Percentiles rank a stretch among this genome's conserved stretches.
phyloP scores from a whole-genome alignment of 2,888 invertebrate genomes.

The Galerucella pusilla region DNA sequence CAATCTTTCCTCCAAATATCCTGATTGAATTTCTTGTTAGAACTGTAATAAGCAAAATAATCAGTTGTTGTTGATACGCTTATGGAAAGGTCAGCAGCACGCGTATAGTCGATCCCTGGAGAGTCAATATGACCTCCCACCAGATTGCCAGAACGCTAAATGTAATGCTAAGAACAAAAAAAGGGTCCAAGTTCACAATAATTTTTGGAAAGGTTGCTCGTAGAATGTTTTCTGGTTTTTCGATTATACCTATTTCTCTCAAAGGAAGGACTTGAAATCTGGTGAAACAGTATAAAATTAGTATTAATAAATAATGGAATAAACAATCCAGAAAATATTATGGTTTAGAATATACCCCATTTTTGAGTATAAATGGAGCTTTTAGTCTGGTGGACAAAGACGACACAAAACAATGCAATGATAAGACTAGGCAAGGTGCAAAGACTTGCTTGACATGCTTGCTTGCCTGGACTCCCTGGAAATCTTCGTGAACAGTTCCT shows the following conservation, averaged over 20 bases:
- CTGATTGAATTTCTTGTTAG: too few relatives aligned
- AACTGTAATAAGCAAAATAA: too few relatives aligned
- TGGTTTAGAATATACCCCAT: too few relatives aligned
- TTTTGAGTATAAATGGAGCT: too few relatives aligned
- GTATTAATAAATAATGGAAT: background rate
- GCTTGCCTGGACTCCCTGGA: too few relatives aligned
- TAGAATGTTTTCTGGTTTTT: slow-evolving; percentile 21
- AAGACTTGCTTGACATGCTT: too few relatives aligned
- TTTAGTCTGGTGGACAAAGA: too few relatives aligned
- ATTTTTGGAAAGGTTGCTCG: slow-evolving; percentile 23
- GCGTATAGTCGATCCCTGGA: slow-evolving; percentile 25
- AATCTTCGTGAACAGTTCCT: too few relatives aligned
- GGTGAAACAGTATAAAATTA: slow-evolving; percentile 7
- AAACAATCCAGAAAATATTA: background rate
- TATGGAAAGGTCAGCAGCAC: slow-evolving; percentile 12
- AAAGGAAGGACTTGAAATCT: slow-evolving; percentile 6
- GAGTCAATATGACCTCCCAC: slow-evolving; percentile 33
- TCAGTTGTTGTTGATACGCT: background rate
- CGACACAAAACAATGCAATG: too few relatives aligned
- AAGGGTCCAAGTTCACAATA: slow-evolving; percentile 29
- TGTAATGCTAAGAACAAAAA: slow-evolving; percentile 34
- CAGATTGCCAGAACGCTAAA: slow-evolving; percentile 31
- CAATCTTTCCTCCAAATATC: too few relatives aligned
- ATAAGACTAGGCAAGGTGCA: too few relatives aligned
- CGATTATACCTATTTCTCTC: slow-evolving; percentile 16